Conservation (phyloP, 64 coral and sea anemone genomes). For the Porites lutea region DNA sequence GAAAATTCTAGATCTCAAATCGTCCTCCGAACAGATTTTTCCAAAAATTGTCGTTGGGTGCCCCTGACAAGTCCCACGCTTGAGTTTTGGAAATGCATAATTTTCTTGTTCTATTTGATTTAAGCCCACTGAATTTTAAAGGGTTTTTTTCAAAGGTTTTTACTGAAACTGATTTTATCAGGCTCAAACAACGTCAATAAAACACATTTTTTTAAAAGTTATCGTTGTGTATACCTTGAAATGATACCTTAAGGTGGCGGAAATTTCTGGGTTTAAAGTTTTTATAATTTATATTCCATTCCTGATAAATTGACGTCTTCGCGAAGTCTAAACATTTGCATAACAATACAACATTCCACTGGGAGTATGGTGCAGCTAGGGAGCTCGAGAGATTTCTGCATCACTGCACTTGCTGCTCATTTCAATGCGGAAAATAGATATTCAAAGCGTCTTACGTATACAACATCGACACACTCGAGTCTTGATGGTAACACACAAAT, state of each 20-base stretch:
- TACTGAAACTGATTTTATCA: no score
- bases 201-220: no score
- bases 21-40: no score
- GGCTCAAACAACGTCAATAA: no score
- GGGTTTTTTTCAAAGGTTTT: no score
- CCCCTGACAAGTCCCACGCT: no score
- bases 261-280: neutral
- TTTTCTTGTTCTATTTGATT: no score
- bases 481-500: neutral
- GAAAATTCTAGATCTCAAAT: no score
- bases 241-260: neutral
- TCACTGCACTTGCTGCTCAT: slow-evolving; percentile 27
- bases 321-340: neutral
- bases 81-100: no score
- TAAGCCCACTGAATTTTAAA: no score
- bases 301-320: neutral
- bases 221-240: no score
- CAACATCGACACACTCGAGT: neutral
- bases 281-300: neutral
- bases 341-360: slow-evolving; percentile 42
- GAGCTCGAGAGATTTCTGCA: neutral
- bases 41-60: no score
- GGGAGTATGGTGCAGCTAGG: slow-evolving; percentile 28
- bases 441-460: neutral
- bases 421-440: slow-evolving; percentile 45